Evolutionary conservation across 2,113 vertebrate species (phyloP).

Genomic region (Anthoscopus minutus): DNA sequence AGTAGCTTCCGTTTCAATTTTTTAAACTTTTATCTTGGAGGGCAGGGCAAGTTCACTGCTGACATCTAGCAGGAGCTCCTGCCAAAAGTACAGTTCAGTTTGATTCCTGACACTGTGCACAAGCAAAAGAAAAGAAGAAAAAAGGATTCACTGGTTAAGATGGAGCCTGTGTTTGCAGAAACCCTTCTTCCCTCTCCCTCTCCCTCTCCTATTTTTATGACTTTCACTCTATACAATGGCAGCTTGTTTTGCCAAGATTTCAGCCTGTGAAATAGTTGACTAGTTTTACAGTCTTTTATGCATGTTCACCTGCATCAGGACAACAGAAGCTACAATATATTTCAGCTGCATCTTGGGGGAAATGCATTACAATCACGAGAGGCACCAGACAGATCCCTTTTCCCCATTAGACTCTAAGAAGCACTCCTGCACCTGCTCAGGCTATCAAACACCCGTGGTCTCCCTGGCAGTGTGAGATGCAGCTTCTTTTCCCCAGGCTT

Average conservation of each 20-base stretch:
- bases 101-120: neutral
- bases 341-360: neutral
- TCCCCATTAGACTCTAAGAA: neutral
- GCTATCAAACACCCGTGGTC: neutral
- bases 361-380: neutral
- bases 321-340: neutral
- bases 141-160: neutral
- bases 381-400: neutral
- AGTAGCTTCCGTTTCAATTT: neutral
- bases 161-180: neutral
- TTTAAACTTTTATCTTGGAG: neutral
- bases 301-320: neutral
- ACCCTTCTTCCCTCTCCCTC: neutral
- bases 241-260: neutral
- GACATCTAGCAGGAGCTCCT: neutral
- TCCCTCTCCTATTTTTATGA: neutral
- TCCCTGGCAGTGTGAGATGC: neutral
- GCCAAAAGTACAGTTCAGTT: neutral
- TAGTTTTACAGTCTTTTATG: neutral
- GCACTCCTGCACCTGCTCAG: neutral
- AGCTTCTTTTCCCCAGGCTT: neutral
- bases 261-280: neutral
- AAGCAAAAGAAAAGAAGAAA: neutral
- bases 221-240: neutral
- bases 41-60: conserved; percentile 1